phyloP scores from a whole-genome alignment of 2,113 vertebrate genomes.

The Lipophrys pholis region DNA sequence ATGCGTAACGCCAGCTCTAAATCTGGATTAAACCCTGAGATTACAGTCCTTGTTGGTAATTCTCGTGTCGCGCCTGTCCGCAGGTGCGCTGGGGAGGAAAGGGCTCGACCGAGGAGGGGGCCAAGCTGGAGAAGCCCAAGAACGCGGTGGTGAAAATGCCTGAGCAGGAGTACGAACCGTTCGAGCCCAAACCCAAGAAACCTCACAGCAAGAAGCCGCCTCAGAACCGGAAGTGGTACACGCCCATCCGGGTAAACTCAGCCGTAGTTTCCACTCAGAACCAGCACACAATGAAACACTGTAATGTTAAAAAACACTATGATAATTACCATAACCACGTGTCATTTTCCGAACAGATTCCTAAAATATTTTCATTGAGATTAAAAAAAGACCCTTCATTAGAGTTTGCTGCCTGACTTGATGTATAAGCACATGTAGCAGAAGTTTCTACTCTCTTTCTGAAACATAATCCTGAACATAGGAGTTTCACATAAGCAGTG shows the following conservation, averaged over 20 bases:
- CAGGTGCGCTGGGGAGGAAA: constrained; percentile 94
- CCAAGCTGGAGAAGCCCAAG: constrained; percentile 93
- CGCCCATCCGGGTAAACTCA: constrained; percentile 86
- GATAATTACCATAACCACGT: neutral
- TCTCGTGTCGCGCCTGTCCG: neutral
- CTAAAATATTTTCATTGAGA: neutral
- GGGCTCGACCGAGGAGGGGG: constrained; percentile 93
- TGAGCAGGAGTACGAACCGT: constrained; percentile 91
- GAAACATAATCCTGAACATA: neutral
- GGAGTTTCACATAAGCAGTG: constrained; percentile 45
- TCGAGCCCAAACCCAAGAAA: constrained; percentile 90
- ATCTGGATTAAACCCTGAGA: neutral
- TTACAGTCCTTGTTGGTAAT: neutral
- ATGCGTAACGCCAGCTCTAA: neutral
- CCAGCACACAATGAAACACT: constrained; percentile 16
- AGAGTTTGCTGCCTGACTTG: neutral
- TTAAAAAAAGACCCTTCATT: neutral
- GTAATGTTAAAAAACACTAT: neutral
- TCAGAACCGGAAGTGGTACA: constrained; percentile 90
- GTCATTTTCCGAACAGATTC: neutral
- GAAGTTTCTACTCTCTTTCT: neutral
- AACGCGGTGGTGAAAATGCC: constrained; percentile 94
- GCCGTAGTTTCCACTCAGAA: neutral
- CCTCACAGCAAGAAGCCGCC: constrained; percentile 80
- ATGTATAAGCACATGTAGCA: constrained; percentile 5